These are phyloP conservation scores for Orthosia incerta DNA, from an alignment of 2,888 invertebrate genomes.

Conservation along the genomic window DNA sequence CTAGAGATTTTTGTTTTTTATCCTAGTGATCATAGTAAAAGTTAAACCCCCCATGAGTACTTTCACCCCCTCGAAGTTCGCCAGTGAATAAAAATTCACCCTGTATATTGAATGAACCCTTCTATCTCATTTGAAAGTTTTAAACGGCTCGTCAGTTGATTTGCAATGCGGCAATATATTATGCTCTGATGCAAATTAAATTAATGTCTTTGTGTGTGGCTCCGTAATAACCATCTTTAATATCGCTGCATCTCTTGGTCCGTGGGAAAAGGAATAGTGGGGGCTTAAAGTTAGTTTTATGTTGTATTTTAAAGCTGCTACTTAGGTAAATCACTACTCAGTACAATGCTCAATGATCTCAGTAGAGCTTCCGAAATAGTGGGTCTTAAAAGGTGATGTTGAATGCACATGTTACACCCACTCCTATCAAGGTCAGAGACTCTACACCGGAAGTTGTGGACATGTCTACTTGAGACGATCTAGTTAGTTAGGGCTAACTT, in stretches of 20 bases:
- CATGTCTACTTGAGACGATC: no score
- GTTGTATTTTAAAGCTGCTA: not conserved
- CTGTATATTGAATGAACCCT: not conserved
- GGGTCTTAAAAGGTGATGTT: no score
- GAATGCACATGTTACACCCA: no score
- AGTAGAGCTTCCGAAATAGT: no score
- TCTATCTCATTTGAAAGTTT: conserved; percentile 3
- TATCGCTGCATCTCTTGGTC: conserved; percentile 15
- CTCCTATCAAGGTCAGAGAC: no score
- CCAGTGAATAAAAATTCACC: not conserved
- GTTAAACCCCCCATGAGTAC: not conserved
- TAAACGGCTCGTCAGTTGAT: conserved; percentile 39
- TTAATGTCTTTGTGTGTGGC: conserved; percentile 38
- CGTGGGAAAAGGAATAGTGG: conserved; percentile 43
- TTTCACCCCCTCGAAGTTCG: not conserved
- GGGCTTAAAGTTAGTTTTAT: conserved; percentile 7
- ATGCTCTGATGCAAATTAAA: conserved; percentile 55
- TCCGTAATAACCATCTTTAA: conserved; percentile 43
- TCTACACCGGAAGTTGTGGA: no score
- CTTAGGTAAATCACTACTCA: not conserved
- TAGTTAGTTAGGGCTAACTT: no score
- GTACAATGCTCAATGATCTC: no score
- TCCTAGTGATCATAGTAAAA: no score
- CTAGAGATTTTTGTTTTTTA: no score
- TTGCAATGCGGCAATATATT: conserved; percentile 50